Percentiles rank a stretch among this genome's conserved stretches.
These are phyloP conservation scores for Amphibalanus amphitrite DNA, from an alignment of 1,140 invertebrate species.

Conservation along the genomic window DNA sequence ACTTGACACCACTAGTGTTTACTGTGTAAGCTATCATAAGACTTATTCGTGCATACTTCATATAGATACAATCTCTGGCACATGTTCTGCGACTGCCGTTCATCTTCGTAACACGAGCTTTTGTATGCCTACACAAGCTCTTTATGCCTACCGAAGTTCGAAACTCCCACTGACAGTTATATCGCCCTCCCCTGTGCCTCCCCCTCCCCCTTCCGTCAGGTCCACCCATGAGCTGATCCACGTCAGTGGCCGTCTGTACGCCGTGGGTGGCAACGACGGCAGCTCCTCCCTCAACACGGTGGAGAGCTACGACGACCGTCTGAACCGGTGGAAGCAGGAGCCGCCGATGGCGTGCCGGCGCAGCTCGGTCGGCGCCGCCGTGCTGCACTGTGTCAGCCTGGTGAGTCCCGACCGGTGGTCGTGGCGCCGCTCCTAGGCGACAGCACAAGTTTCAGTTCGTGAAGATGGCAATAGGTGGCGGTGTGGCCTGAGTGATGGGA, in stretches of 20 bases:
- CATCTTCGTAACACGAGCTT: conserved; percentile 12
- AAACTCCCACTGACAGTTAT: not conserved
- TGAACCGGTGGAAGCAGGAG: conserved; percentile 45
- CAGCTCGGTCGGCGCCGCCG: conserved; percentile 34
- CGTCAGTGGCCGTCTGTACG: conserved; percentile 39
- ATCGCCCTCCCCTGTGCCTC: conserved; percentile 2
- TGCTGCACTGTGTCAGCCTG: conserved; percentile 37
- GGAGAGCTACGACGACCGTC: conserved; percentile 40
- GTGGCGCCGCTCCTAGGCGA: too few relatives aligned
- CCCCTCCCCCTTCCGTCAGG: conserved; percentile 22
- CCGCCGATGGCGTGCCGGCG: conserved; percentile 31
- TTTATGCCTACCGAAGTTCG: conserved; percentile 2
- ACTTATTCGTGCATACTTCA: not conserved
- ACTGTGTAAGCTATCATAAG: too few relatives aligned
- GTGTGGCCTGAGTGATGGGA: too few relatives aligned
- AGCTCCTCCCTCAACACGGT: conserved; percentile 48
- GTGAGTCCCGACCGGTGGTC: conserved; percentile 15
- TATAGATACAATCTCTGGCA: not conserved
- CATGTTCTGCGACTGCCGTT: not conserved
- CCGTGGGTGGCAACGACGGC: conserved; percentile 47
- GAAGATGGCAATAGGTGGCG: too few relatives aligned
- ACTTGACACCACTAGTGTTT: too few relatives aligned
- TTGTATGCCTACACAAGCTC: not conserved
- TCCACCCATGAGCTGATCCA: conserved; percentile 48
- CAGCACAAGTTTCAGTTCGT: too few relatives aligned